Percentiles rank a stretch among this genome's conserved stretches.
Evolutionary conservation across 1,140 invertebrate genomes (phyloP).

Genomic region (Pseudomyrmex cubaensis): DNA sequence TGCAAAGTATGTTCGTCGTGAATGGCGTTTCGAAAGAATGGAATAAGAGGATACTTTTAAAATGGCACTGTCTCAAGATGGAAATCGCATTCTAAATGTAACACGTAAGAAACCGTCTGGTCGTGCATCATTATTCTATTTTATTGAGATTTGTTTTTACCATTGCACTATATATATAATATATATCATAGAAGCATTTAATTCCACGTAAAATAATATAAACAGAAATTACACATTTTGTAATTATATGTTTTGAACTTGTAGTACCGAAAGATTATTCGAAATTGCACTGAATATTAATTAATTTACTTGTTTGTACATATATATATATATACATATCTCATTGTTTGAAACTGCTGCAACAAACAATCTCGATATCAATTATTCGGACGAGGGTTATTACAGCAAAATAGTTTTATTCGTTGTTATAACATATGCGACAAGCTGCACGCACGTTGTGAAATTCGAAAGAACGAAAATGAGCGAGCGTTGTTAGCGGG

Average conservation of each 20-base stretch:
- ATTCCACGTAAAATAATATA: too few species aligned
- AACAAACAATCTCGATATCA: not conserved
- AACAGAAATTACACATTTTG: not conserved
- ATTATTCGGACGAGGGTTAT: conserved; percentile 36
- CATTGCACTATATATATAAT: too few species aligned
- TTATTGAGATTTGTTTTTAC: too few species aligned
- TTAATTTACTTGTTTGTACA: conserved; percentile 24
- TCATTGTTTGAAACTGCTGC: not conserved
- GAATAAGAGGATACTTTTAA: conserved; percentile 42
- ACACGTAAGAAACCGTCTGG: not conserved
- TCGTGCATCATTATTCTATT: too few species aligned
- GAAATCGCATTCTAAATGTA: conserved; percentile 38
- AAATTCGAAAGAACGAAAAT: conserved; percentile 33
- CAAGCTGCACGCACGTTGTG: not conserved
- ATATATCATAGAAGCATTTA: too few species aligned
- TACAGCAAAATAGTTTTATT: conserved; percentile 38
- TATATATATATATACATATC: not conserved
- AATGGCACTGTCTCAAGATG: conserved; percentile 53
- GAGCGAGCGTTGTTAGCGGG: not conserved
- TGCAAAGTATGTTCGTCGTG: conserved; percentile 57
- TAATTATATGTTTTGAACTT: not conserved
- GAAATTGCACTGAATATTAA: conserved; percentile 19
- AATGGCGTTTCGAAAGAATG: conserved; percentile 14
- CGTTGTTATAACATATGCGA: conserved; percentile 1
- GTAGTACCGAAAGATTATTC: not conserved